Evolutionary conservation across 2,888 invertebrate genomes (phyloP).

Genomic region (Calephelis perditalis): DNA sequence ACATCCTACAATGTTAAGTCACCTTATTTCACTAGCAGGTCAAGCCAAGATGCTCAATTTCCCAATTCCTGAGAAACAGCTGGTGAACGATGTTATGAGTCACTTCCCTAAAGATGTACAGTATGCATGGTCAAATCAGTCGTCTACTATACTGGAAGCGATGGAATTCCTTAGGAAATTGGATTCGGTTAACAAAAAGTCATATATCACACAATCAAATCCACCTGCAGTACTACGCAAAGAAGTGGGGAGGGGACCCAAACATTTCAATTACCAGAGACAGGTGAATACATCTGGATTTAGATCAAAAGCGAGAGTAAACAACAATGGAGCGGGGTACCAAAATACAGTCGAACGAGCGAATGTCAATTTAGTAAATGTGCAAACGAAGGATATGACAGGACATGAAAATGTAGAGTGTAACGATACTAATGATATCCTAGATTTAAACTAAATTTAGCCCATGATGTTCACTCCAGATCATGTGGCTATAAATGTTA

Average conservation of each 20-base stretch:
- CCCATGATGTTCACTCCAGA: conserved; percentile 14
- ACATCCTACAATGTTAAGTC: conserved; percentile 13
- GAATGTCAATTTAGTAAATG: too few relatives aligned
- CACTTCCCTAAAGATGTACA: conserved; percentile 16
- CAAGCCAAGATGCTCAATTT: conserved; percentile 20
- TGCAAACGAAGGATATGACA: too few relatives aligned
- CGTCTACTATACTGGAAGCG: not conserved
- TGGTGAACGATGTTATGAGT: conserved; percentile 15
- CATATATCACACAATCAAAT: too few relatives aligned
- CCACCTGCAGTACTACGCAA: too few relatives aligned
- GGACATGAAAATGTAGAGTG: too few relatives aligned
- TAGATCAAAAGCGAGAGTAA: not conserved
- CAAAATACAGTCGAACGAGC: too few relatives aligned
- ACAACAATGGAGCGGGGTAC: not conserved
- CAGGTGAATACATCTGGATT: too few relatives aligned
- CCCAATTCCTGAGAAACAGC: conserved; percentile 17
- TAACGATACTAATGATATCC: too few relatives aligned
- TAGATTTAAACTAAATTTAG: conserved; percentile 17
- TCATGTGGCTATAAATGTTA: conserved; percentile 13
- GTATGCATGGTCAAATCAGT: conserved; percentile 10
- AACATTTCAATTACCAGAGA: too few relatives aligned
- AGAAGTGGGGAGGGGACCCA: too few relatives aligned
- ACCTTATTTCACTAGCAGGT: conserved; percentile 11
- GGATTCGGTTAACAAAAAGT: conserved; percentile 4
- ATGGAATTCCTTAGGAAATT: conserved; percentile 14